These are phyloP conservation scores for Acanthopagrus latus DNA, from an alignment of 2,797 vertebrate genomes.

Conservation along the genomic window DNA sequence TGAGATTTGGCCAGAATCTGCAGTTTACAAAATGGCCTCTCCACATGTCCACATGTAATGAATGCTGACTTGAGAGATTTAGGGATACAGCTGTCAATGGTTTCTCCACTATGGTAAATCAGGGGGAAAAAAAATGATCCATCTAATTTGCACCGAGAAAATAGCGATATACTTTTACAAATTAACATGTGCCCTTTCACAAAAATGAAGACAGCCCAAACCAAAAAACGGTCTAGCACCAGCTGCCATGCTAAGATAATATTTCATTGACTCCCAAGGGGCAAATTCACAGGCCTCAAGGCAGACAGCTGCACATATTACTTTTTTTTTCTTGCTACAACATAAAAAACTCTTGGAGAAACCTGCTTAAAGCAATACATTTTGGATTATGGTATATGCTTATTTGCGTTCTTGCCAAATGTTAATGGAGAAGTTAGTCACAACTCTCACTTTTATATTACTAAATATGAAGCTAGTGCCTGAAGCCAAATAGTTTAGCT, in stretches of 20 bases:
- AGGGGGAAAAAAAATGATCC: no score
- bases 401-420: not conserved
- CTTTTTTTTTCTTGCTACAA: not conserved
- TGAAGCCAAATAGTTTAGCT: not conserved
- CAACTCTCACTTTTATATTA: not conserved
- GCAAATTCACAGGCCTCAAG: not conserved
- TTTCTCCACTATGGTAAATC: not conserved
- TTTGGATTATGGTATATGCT: not conserved
- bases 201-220: not conserved
- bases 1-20: constrained; percentile 51
- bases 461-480: not conserved
- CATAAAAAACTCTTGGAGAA: not conserved
- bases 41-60: constrained; percentile 28
- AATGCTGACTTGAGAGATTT: constrained; percentile 47
- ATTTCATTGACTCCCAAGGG: not conserved
- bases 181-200: not conserved
- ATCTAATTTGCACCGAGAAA: not conserved
- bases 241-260: not conserved
- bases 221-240: not conserved
- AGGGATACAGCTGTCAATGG: constrained; percentile 31
- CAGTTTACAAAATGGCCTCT: constrained; percentile 50
- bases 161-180: not conserved
- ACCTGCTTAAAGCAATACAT: not conserved
- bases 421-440: not conserved
- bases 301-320: not conserved